Conservation (phyloP, 2,797 vertebrate genomes). For the Schizopygopsis malacanthus region DNA sequence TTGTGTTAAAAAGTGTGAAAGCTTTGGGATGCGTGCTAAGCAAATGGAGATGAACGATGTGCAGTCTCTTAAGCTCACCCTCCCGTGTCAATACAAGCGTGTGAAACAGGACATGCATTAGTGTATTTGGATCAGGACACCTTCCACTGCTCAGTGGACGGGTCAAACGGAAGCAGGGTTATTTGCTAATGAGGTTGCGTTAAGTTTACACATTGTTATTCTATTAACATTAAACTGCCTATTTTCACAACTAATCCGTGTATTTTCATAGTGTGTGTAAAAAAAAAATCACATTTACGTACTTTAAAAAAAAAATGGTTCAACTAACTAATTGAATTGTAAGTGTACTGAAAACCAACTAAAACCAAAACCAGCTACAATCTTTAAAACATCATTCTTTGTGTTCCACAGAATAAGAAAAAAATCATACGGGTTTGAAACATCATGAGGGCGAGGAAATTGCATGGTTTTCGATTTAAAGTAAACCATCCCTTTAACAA, state of each 20-base stretch:
- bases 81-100: slow-evolving; percentile 68
- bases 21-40: slow-evolving; percentile 45
- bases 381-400: background rate
- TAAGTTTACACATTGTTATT: background rate
- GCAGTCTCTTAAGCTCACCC: slow-evolving; percentile 32
- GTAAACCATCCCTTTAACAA: background rate
- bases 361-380: background rate
- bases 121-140: slow-evolving; percentile 25
- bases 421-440: background rate
- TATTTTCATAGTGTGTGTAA: background rate
- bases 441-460: background rate
- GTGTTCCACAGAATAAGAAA: background rate
- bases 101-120: slow-evolving; percentile 64
- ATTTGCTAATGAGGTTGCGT: background rate
- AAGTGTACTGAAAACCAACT: background rate
- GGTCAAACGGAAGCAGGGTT: background rate
- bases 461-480: background rate
- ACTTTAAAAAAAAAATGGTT: background rate
- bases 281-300: no score
- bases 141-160: background rate
- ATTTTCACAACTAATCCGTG: background rate
- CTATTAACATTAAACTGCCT: background rate
- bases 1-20: slow-evolving; percentile 53
- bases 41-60: slow-evolving; percentile 52
- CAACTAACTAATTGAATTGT: background rate